Evolutionary conservation across 2,113 vertebrate species (phyloP).

Genomic region (Parotia lawesii): DNA sequence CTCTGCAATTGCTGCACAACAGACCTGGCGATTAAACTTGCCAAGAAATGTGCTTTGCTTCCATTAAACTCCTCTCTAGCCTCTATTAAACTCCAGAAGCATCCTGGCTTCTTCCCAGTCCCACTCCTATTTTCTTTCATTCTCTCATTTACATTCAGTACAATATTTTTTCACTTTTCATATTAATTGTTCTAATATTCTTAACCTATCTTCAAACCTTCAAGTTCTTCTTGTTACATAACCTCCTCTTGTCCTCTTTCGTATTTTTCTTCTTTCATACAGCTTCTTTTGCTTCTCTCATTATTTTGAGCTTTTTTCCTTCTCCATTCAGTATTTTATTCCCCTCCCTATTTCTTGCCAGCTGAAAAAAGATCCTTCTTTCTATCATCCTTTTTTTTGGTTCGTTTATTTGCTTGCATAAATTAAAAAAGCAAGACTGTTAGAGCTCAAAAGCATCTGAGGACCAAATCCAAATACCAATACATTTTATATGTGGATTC

Average conservation of each 20-base stretch:
- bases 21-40: neutral
- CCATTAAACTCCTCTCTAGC: neutral
- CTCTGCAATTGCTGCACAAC: neutral
- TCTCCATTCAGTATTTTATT: neutral
- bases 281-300: neutral
- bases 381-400: neutral
- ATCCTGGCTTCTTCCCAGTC: neutral
- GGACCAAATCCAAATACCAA: neutral
- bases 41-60: neutral
- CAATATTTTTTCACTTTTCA: neutral
- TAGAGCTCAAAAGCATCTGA: neutral
- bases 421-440: neutral
- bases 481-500: neutral
- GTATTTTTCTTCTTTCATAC: neutral
- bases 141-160: neutral
- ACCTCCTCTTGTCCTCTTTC: neutral
- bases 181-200: conserved; percentile 18
- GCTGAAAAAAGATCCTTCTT: neutral
- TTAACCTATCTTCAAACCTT: neutral
- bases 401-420: neutral
- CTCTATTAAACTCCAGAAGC: neutral
- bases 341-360: neutral
- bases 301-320: neutral
- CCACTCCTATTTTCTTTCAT: neutral
- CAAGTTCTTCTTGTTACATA: neutral